Evolutionary conservation across 2,113 vertebrate species (phyloP).

Genomic region (Archocentrus centrarchus): DNA sequence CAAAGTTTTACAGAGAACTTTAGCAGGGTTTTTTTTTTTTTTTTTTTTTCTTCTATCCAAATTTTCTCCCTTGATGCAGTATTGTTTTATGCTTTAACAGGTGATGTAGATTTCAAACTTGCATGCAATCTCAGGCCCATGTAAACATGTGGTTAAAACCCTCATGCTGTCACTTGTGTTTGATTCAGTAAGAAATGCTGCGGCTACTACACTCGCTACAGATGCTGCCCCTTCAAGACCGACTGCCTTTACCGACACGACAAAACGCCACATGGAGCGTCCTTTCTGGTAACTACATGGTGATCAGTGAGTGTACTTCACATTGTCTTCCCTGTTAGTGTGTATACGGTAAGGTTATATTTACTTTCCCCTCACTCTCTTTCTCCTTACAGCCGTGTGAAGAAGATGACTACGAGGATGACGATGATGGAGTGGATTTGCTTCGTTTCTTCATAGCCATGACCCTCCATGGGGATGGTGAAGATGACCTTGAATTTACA

Average conservation of each 20-base stretch:
- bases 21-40: too few species aligned
- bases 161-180: fast-evolving
- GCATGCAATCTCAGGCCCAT: not conserved
- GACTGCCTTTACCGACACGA: conserved; percentile 90
- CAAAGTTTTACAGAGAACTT: too few species aligned
- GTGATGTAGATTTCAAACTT: not conserved
- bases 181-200: conserved; percentile 85
- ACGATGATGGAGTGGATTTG: conserved; percentile 66
- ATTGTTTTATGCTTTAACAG: too few species aligned
- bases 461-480: conserved; percentile 57
- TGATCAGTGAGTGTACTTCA: not conserved
- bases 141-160: not conserved
- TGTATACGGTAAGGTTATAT: not conserved
- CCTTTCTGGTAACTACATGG: conserved; percentile 55
- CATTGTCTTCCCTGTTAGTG: not conserved
- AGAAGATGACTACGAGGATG: conserved; percentile 65
- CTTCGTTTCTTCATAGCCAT: conserved; percentile 75
- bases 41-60: too few species aligned
- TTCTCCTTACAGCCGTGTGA: conserved; percentile 42
- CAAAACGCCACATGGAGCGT: conserved; percentile 28
- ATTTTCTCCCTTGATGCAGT: too few species aligned
- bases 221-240: conserved; percentile 87
- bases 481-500: conserved; percentile 22
- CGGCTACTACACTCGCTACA: conserved; percentile 79
- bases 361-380: not conserved